Percentiles rank a stretch among this genome's conserved stretches.
Evolutionary conservation across 64 coral and sea anemone species (phyloP).

Genomic region (Montipora sp.): DNA sequence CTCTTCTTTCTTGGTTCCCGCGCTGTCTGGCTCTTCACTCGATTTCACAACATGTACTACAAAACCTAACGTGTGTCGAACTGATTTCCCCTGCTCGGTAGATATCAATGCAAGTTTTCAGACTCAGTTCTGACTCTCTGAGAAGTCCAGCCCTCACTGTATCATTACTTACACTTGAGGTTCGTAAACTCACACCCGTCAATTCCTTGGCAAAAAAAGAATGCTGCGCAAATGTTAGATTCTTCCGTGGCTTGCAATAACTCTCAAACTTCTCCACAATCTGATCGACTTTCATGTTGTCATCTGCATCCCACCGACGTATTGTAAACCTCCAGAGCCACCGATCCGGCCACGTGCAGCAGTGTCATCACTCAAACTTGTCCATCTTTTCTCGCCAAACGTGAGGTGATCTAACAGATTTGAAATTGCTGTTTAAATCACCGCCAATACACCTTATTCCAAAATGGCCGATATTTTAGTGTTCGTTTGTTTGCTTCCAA

Average conservation of each 20-base stretch:
- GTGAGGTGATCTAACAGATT: background rate
- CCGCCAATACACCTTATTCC: background rate
- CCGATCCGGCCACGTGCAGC: background rate
- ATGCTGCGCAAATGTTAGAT: slow-evolving; percentile 37
- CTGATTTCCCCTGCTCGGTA: slow-evolving; percentile 28
- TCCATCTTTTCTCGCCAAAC: background rate
- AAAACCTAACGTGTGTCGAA: background rate
- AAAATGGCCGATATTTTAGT: no score
- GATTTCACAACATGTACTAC: no score
- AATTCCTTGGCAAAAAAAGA: slow-evolving; percentile 31
- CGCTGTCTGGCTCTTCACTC: no score
- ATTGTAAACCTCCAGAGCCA: slow-evolving; percentile 4
- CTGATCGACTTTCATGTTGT: background rate
- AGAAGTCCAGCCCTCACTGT: slow-evolving; percentile 4
- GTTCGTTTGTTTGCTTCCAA: no score
- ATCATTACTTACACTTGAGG: background rate
- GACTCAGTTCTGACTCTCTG: slow-evolving; percentile 17
- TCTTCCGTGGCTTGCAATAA: slow-evolving; percentile 24
- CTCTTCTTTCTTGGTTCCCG: background rate
- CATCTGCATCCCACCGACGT: background rate
- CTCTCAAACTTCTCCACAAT: slow-evolving; percentile 35
- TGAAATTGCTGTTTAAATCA: slow-evolving; percentile 8
- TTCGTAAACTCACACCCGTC: background rate
- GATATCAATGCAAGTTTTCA: slow-evolving; percentile 31
- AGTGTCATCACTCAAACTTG: background rate